Base-by-base conservation (phyloP, 2,797 vertebrate species). In the Pangasius mekongensis region DNA sequence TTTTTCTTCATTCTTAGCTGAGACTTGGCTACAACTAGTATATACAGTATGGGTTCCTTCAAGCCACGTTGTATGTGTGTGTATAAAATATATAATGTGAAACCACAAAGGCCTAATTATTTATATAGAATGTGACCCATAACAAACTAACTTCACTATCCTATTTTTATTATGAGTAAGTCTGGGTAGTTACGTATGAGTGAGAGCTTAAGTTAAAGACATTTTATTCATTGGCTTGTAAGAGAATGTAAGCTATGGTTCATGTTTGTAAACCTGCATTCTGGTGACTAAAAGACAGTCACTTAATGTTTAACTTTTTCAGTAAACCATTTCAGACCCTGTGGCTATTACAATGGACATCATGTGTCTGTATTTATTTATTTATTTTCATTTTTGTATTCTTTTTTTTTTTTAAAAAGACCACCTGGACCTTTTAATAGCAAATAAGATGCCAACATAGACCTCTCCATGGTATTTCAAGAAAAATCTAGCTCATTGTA, bases 1-100 rank as follows among this genome's bases (percentile, higher is more conserved):
- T 56, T 80, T 49, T 89, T 87, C 84, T 81, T n/a, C 82, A 81
- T 87, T 87, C 66, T 86, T 60, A 43, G 64, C 76, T 56, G n/a
- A 78, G 54, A 60, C 2, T 60, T 22, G 20, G 33, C 71, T 78
- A 58, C 86, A 82, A n/a, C 71, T 85, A 24, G 52, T 90, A 54
- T 91, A 85, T 84, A 43, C 43, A 43, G 43, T 43, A 60, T 78
- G 52, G 77, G 30, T 36, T 80, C 52, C 52, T 80, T 36, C 20
- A 22, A 56, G 54, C 49, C 49, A 49, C 9, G 9, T 5, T 52
- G 73, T 76, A 22, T 39, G 36, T 73, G 49, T 73, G 49, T 30
- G 52, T 54, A 52, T 49, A 58, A 77, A 52, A 27, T 80, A 36
- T 80, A 58, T 56, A 58, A 36, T 89, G 85, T 89, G 87, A 88